These are phyloP conservation scores for Zonotrichia leucophrys DNA, from an alignment of 2,113 vertebrate species.

Conservation along the genomic window DNA sequence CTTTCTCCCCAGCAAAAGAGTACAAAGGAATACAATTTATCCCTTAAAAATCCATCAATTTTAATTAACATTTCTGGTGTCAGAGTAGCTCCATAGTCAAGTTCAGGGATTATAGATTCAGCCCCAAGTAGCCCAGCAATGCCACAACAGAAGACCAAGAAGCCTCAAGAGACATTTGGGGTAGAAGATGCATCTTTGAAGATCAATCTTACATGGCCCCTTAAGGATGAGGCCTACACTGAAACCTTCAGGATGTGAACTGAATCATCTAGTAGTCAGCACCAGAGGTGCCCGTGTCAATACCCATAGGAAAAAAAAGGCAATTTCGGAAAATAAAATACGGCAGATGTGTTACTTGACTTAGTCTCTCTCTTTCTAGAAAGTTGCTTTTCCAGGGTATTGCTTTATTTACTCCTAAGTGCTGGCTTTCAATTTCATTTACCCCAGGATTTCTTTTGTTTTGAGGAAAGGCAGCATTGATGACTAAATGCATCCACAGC, in stretches of 20 bases:
- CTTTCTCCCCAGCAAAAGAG: background rate
- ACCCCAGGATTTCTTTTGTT: background rate
- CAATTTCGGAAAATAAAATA: background rate
- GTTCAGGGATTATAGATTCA: background rate
- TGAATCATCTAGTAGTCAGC: background rate
- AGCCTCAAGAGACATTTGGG: background rate
- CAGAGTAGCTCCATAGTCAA: background rate
- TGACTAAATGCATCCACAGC: background rate
- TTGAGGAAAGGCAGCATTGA: background rate
- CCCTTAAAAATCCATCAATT: background rate
- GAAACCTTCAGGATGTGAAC: background rate
- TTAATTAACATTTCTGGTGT: background rate
- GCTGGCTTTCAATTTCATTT: background rate
- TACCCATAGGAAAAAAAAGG: background rate
- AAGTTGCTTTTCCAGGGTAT: background rate
- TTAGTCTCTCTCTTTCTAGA: background rate
- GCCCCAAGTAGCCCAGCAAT: background rate
- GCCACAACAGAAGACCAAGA: background rate
- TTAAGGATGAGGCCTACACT: background rate
- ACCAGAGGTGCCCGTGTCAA: fast-evolving
- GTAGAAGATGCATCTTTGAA: background rate
- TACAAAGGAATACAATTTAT: background rate
- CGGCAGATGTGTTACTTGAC: background rate
- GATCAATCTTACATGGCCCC: background rate
- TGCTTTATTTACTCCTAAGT: background rate